phyloP scores from a whole-genome alignment of 1,140 invertebrate genomes.

The Homarus americanus region DNA sequence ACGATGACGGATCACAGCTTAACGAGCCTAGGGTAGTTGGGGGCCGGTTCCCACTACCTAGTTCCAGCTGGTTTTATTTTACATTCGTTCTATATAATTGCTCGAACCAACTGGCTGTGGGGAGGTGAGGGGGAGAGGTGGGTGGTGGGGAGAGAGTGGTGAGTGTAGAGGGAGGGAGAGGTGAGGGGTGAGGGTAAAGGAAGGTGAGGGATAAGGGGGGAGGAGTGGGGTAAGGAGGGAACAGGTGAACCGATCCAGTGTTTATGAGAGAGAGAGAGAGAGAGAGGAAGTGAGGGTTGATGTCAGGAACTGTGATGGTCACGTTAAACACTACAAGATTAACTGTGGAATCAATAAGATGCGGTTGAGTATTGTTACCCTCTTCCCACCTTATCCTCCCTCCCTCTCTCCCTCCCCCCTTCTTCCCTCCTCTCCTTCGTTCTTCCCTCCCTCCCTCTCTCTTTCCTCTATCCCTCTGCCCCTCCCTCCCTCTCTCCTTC shows the following conservation, averaged over 20 bases:
- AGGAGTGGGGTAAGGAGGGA: too few relatives aligned
- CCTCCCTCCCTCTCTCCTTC: too few relatives aligned
- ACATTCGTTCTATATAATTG: not conserved
- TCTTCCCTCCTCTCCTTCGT: not conserved
- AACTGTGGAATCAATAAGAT: not conserved
- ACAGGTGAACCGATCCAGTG: too few relatives aligned
- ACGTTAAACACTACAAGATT: not conserved
- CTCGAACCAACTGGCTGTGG: not conserved
- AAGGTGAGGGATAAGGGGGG: too few relatives aligned
- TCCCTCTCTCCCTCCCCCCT: too few relatives aligned
- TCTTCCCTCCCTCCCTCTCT: too few relatives aligned
- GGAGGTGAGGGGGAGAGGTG: not conserved
- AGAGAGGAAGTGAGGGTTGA: not conserved
- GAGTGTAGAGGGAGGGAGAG: too few relatives aligned
- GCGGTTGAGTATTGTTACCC: too few relatives aligned
- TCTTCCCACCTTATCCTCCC: too few relatives aligned
- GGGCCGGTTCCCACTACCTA: not conserved
- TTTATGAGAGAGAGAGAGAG: too few relatives aligned
- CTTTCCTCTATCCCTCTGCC: too few relatives aligned
- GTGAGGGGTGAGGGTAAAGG: too few relatives aligned
- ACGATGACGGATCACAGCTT: not conserved
- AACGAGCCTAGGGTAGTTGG: not conserved
- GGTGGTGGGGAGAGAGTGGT: not conserved
- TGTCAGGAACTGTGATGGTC: not conserved
- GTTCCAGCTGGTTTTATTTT: not conserved